phyloP scores from a whole-genome alignment of 2,797 vertebrate species.

The Tiaroga cobitis region DNA sequence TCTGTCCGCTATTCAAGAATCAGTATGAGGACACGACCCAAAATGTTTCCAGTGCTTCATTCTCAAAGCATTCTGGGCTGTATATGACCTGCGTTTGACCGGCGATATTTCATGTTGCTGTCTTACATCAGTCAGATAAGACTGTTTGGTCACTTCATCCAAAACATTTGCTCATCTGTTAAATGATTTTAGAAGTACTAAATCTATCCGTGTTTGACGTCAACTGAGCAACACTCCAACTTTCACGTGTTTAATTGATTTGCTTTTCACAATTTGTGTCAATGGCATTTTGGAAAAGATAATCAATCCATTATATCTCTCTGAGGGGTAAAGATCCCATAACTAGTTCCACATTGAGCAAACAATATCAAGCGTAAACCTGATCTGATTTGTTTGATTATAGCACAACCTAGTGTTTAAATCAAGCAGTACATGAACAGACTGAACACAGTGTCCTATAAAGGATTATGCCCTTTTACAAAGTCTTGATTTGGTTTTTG shows the following conservation, averaged over 20 bases:
- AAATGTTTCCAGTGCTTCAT: slow-evolving; percentile 16
- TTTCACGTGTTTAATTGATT: neutral
- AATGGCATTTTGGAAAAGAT: neutral
- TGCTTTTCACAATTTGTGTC: neutral
- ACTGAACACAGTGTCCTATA: neutral
- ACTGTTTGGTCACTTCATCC: slow-evolving; percentile 2
- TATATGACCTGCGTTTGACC: neutral
- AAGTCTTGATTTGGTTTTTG: neutral
- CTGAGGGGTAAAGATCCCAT: neutral
- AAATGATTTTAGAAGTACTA: neutral
- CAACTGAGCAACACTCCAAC: neutral
- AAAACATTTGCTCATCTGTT: neutral
- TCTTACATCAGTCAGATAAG: slow-evolving; percentile 34
- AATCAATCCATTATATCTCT: neutral
- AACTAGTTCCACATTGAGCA: neutral
- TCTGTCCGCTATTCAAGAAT: neutral
- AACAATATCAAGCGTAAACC: neutral
- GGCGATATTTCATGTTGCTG: neutral
- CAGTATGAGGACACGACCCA: neutral
- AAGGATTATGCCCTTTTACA: neutral
- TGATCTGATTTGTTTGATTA: neutral
- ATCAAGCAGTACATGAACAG: neutral
- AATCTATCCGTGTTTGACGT: slow-evolving; percentile 7
- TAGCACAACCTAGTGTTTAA: slow-evolving; percentile 1
- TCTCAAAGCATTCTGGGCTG: neutral